Evolutionary conservation across 30 jellyfish, hydroid and myxozoan genomes (phyloP), one percentile per base, ranked within the genome.

Genomic region (Rhopilema esculentum): DNA sequence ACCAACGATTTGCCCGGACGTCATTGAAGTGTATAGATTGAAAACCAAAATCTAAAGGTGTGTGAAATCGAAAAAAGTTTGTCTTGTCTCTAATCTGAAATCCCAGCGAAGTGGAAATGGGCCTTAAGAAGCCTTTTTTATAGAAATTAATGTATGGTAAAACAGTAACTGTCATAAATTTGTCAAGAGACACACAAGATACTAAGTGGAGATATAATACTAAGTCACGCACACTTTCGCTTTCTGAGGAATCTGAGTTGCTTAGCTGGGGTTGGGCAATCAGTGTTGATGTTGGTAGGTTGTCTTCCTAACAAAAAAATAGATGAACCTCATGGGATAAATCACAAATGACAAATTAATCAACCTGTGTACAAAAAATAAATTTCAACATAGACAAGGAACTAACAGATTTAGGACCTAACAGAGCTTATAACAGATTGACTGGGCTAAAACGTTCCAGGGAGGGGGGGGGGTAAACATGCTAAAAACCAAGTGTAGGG

Each of bases 141-240:
- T 40, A 40, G 30, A 64, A 21, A 64, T 64, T 64, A 20, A 21
- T 20, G 74, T 20, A 64, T 25, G 30, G 27, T 20, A 64, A 20
- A 64, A 25, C 74, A 64, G 30, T 64, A 64, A 64, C 74, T 20
- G 74, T 20, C 27, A 64, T 20, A 64, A 20, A 25, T 64, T 21
- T 25, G 27, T 25, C 74, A 64, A 64, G 31, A 20, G 74, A 20
- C 27, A 64, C 27, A 20, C 74, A 25, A 25, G 30, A 64, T 20
- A 64, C 31, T 21, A 20, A 20, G 74, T 25, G 27, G 31, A 64
- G 31, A 64, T 64, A 25, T 20, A 64, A 64, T 20, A 64, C 31
- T 20, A 64, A 64, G 74, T 64, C 74, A 64, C 74, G 27, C 31
- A 64, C 74, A 64, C 31, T 64, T 64, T 64, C 74, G 31, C 74